A percentile compares a stretch with the other conserved stretches of the same genome.
These are phyloP conservation scores for Lacerta viridis DNA, from an alignment of 2,797 vertebrate genomes.

Conservation along the genomic window DNA sequence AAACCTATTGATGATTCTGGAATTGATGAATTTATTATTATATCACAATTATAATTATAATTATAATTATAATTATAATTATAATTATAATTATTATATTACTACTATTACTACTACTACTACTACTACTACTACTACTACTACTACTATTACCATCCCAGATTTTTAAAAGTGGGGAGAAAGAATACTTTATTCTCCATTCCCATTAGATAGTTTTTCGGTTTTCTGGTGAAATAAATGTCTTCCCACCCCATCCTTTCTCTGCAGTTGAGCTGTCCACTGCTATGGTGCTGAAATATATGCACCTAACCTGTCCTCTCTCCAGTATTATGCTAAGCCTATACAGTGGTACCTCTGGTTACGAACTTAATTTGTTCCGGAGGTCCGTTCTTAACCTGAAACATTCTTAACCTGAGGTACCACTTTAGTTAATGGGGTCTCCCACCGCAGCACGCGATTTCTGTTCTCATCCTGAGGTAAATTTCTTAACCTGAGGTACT, in stretches of 20 bases:
- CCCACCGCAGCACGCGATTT: too few relatives aligned
- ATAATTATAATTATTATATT: too few relatives aligned
- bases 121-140: too few relatives aligned
- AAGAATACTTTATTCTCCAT: background rate
- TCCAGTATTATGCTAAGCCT: constrained; percentile 7
- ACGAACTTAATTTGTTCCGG: too few relatives aligned
- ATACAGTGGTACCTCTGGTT: too few relatives aligned
- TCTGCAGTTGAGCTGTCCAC: background rate
- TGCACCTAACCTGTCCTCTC: background rate
- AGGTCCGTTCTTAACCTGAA: too few relatives aligned
- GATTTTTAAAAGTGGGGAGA: background rate
- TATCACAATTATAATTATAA: background rate
- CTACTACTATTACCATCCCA: background rate
- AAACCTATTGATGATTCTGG: background rate
- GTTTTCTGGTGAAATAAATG: background rate
- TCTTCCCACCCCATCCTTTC: background rate
- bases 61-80: too few relatives aligned
- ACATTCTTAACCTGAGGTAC: too few relatives aligned
- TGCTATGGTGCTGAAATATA: background rate
- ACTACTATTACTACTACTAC: too few relatives aligned
- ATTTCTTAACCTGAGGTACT: too few relatives aligned
- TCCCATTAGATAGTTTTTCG: background rate
- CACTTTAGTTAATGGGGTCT: too few relatives aligned
- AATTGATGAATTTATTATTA: background rate
- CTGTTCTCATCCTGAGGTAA: too few relatives aligned